Evolutionary conservation across 2,113 vertebrate species (phyloP).

Genomic region (Chaenogobius annularis): DNA sequence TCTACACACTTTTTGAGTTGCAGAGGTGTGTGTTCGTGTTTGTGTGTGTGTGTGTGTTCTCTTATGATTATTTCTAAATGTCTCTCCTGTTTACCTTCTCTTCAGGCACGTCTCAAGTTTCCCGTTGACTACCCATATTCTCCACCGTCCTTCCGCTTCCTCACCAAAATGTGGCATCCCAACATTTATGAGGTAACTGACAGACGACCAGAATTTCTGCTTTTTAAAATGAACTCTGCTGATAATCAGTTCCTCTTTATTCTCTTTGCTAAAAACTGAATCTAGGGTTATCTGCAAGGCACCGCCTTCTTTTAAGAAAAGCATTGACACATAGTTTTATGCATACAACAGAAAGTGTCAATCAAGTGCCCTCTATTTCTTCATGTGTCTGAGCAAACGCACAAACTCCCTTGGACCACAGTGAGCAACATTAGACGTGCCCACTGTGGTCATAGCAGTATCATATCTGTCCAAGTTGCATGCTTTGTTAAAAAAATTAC

Average conservation of each 20-base stretch:
- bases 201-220: not conserved
- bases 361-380: no score
- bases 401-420: no score
- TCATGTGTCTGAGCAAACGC: no score
- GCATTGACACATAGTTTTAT: not conserved
- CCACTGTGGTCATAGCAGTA: no score
- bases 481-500: no score
- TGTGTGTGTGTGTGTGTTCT: no score
- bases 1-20: no score
- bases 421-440: no score
- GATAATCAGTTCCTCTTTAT: not conserved
- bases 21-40: no score
- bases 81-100: constrained; percentile 11
- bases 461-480: no score
- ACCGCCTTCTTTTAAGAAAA: not conserved
- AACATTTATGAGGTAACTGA: constrained; percentile 94
- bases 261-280: not conserved
- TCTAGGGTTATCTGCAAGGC: not conserved
- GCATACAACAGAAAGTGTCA: not conserved
- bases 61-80: no score
- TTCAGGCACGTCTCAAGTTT: constrained; percentile 91
- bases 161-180: constrained; percentile 99
- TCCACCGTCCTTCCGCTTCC: constrained; percentile 92
- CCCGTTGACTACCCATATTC: constrained; percentile 96
- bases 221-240: not conserved